Evolutionary conservation across 1,140 invertebrate species (phyloP), one percentile per base, ranked within the genome.

Genomic region (Chymomyza costata): DNA sequence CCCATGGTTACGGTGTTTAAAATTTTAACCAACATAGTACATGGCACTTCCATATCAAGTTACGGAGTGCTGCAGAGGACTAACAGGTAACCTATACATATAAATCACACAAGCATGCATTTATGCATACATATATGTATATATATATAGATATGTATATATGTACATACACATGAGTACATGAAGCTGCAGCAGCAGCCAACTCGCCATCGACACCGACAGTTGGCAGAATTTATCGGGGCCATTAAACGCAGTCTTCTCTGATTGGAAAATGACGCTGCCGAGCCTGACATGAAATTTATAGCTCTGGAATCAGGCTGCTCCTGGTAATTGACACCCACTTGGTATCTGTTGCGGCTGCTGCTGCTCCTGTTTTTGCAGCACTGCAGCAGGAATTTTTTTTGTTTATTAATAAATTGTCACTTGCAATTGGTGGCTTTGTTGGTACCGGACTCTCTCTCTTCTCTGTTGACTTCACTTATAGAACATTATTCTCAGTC

Each of bases 331-430:
- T 76, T 78, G 71, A 68, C 71, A 80, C 45, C 31, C 58, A 47
- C 25, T 59, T 41, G 35, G 25, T 44, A 15, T 17, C 14, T 14
- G 30, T 32, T 44, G 17, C 17, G 10, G 30, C 25, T 50, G 13
- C 25, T 44, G 46, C 50, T 41, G 16, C 18, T 17, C 6, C 10
- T 6, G 41, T 34, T 21, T 32, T 39, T 38, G 65, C 40, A 59
- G 54, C 60, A n/a, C n/a, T n/a, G n/a, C n/a, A n/a, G n/a, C n/a
- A n/a, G n/a, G n/a, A n/a, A n/a, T n/a, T n/a, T n/a, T n/a, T n/a
- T n/a, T n/a, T 80, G 71, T 80, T 78, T 78, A 78, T 78, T 78
- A 78, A 78, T 80, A 78, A 78, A 78, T 80, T 78, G 73, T 78
- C 71, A 80, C 73, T 80, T 78, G 71, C 71, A 78, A 71, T 47